Evolutionary conservation across 1,140 invertebrate genomes (phyloP).

Genomic region (Choristoneura fumiferana): DNA sequence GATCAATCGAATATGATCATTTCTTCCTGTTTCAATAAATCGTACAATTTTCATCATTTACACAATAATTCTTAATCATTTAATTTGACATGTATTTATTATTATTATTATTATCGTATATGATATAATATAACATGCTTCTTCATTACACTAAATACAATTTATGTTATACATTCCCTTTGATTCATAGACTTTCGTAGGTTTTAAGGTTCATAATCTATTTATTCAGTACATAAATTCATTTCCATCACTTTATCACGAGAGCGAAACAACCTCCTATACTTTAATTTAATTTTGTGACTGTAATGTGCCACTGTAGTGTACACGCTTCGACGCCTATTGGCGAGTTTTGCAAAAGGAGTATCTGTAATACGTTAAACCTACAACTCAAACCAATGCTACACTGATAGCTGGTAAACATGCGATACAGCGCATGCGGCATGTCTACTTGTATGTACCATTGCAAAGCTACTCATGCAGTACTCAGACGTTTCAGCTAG

Average conservation of each 20-base stretch:
- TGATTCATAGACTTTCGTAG: not conserved
- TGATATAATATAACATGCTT: not conserved
- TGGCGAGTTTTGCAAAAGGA: not conserved
- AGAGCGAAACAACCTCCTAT: not conserved
- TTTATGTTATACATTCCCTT: too few species aligned
- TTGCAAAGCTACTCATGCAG: too few species aligned
- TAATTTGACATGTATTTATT: not conserved
- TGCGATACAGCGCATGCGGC: too few species aligned
- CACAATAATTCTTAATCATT: not conserved
- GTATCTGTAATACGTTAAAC: not conserved
- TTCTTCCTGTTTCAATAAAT: not conserved
- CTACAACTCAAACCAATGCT: not conserved
- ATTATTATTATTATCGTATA: not conserved
- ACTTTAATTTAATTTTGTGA: not conserved
- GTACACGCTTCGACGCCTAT: not conserved
- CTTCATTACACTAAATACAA: not conserved
- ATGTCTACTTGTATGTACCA: too few species aligned
- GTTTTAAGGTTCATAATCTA: not conserved
- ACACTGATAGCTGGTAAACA: too few species aligned
- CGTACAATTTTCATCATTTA: too few species aligned
- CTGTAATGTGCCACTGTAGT: not conserved
- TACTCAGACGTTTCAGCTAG: too few species aligned
- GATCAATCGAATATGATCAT: conserved; percentile 22
- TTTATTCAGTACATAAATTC: not conserved
- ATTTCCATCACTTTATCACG: conserved; percentile 1